Base-by-base conservation (phyloP, 2,113 vertebrate genomes). In the Phalacrocorax aristotelis region DNA sequence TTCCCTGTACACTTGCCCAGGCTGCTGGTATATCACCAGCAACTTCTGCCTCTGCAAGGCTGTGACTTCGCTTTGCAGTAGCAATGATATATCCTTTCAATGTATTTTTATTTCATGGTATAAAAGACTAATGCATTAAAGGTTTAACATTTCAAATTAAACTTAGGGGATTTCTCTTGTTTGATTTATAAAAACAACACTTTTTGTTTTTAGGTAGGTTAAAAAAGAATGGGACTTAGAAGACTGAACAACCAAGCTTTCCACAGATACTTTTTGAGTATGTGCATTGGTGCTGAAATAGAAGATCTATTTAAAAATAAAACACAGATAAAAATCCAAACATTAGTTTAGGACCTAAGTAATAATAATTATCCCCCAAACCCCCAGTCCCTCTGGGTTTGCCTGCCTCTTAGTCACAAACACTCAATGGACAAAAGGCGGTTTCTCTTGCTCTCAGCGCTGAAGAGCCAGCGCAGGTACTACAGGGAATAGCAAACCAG, bases 401-500 rank as follows among this genome's bases (percentile, higher is more conserved):
- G 52, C 88, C 66, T 79, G 89, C 66, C 70, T 95, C 82, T 83
- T 3, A 93, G 49, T 60, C 81, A 90, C 91, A 97, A 86, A 36
- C 75, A 89, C 87, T 96, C 75, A 2, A 48, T 6, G 81, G 57
- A 96, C 93, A 96, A 95, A 96, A 95, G 87, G 83, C 11, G 0
- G 57, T 62, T 94, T 89, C 93, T 91, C 83, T 36, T 61, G 89
- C 95, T 97, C 81, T 91, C 82, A 85, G 87, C 14, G 0, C 81
- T 86, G 71, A 96, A 91, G 87, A 97, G 89, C 89, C 77, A 6
- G 81, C 2, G 4, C 83, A 87, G 93, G 91, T 94, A 88, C 82
- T 29, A 70, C 82, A 86, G 89, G 87, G 93, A 97, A 95, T 21
- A 97, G 89, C 51, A 91, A 93, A 94, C 80, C 75, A 86, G 95